These are phyloP conservation scores for Panagrolaimus sp. DNA, from an alignment of 1,140 invertebrate genomes.

Conservation along the genomic window DNA sequence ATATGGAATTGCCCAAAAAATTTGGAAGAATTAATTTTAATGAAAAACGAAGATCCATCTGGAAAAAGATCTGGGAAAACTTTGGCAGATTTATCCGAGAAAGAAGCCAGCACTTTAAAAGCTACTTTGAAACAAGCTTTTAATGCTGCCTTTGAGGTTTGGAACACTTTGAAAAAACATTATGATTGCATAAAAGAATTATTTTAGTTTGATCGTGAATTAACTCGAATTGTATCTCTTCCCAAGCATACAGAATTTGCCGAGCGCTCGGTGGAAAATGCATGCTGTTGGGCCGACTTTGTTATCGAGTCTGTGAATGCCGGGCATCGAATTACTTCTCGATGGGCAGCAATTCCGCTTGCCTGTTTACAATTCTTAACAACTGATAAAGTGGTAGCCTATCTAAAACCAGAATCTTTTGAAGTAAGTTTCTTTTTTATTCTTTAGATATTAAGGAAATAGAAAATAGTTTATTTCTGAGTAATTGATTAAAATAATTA, in stretches of 20 bases:
- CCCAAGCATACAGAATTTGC: conserved; percentile 18
- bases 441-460: too few relatives aligned
- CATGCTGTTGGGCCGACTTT: conserved; percentile 21
- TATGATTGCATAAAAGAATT: too few relatives aligned
- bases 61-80: background rate
- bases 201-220: conserved; percentile 21
- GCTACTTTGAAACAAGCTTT: conserved; percentile 26
- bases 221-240: conserved; percentile 20
- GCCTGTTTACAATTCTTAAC: conserved; percentile 18
- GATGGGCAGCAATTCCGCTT: conserved; percentile 18
- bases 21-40: conserved; percentile 22
- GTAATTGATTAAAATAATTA: too few relatives aligned
- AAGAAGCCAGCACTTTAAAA: conserved; percentile 10
- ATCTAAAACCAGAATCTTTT: background rate
- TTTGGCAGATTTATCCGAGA: background rate
- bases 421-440: background rate
- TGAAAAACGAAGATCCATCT: conserved; percentile 3
- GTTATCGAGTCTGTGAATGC: background rate
- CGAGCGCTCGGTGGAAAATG: conserved; percentile 14
- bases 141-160: too few relatives aligned
- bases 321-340: conserved; percentile 9
- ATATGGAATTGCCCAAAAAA: conserved; percentile 24
- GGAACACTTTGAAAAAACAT: too few relatives aligned
- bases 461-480: too few relatives aligned
- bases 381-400: background rate